phyloP scores from a whole-genome alignment of 2,888 invertebrate genomes.

The Asteroscopus sphinx region DNA sequence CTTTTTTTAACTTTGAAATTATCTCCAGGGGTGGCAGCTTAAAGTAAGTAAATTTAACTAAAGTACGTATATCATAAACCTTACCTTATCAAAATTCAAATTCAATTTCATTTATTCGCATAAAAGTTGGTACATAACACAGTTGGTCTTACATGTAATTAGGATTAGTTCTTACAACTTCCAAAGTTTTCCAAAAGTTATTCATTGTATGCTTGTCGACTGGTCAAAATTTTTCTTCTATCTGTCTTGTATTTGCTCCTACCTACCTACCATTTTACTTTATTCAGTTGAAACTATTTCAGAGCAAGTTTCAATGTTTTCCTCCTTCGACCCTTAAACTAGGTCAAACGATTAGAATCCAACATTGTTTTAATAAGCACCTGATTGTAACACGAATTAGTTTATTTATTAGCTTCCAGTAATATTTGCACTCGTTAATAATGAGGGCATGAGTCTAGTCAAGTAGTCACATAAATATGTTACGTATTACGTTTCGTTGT shows the following conservation, averaged over 20 bases:
- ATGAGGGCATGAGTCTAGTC: slow-evolving; percentile 35
- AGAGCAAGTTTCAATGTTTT: slow-evolving; percentile 33
- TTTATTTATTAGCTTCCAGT: slow-evolving; percentile 44
- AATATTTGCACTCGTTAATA: slow-evolving; percentile 45
- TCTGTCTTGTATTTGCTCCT: slow-evolving; percentile 2
- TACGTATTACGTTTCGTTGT: no score
- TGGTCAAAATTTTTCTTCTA: slow-evolving; percentile 9
- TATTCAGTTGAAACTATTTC: slow-evolving; percentile 21
- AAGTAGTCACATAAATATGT: slow-evolving; percentile 10
- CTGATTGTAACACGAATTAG: slow-evolving; percentile 39
- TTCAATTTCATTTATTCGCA: no score
- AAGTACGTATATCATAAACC: neutral
- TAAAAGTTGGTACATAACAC: no score
- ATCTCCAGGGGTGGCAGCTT: slow-evolving; percentile 16
- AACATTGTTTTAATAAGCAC: slow-evolving; percentile 52
- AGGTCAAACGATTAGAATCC: slow-evolving; percentile 52
- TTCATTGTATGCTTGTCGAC: slow-evolving; percentile 5
- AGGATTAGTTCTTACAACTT: no score
- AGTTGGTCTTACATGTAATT: no score
- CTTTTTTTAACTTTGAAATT: slow-evolving; percentile 30
- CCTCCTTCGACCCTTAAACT: slow-evolving; percentile 47
- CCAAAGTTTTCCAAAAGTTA: slow-evolving; percentile 8
- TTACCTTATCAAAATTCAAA: no score
- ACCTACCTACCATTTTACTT: slow-evolving; percentile 18
- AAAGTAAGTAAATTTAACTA: slow-evolving; percentile 29